Conservation (phyloP, 2,797 vertebrate species). For the Gallinago stenura region DNA sequence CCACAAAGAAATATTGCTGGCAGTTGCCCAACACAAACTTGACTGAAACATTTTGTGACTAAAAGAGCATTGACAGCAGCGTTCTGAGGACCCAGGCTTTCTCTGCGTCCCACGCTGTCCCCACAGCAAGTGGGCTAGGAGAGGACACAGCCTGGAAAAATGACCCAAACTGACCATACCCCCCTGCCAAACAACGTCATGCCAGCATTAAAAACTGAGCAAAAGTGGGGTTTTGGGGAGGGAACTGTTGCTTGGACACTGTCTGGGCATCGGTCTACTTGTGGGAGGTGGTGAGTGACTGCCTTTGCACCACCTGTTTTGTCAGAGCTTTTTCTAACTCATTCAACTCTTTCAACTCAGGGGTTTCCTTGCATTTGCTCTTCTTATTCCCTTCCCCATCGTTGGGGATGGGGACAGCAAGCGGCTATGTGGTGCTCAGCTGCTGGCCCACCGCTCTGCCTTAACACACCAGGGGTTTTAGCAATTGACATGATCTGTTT, state of each 20-base stretch:
- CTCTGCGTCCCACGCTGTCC: not conserved
- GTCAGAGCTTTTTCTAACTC: not conserved
- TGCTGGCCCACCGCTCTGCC: not conserved
- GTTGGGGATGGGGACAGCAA: not conserved
- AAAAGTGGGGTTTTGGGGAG: fast-evolving
- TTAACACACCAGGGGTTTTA: not conserved
- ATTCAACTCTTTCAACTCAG: not conserved
- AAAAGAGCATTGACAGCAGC: fast-evolving
- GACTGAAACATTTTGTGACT: not conserved
- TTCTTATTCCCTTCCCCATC: not conserved
- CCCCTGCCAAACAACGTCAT: fast-evolving
- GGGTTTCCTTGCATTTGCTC: not conserved
- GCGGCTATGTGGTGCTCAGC: not conserved
- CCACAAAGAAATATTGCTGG: not conserved
- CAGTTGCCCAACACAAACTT: not conserved
- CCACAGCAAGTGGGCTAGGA: not conserved
- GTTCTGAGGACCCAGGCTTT: not conserved
- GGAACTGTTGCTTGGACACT: not conserved
- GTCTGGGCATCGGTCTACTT: not conserved
- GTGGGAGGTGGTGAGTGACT: not conserved
- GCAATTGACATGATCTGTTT: not conserved
- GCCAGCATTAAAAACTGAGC: not conserved
- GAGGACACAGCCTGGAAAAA: not conserved
- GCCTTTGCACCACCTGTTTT: not conserved
- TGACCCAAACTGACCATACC: not conserved